Conservation (phyloP, 2,797 vertebrate species). For the Myotis vivesi region DNA sequence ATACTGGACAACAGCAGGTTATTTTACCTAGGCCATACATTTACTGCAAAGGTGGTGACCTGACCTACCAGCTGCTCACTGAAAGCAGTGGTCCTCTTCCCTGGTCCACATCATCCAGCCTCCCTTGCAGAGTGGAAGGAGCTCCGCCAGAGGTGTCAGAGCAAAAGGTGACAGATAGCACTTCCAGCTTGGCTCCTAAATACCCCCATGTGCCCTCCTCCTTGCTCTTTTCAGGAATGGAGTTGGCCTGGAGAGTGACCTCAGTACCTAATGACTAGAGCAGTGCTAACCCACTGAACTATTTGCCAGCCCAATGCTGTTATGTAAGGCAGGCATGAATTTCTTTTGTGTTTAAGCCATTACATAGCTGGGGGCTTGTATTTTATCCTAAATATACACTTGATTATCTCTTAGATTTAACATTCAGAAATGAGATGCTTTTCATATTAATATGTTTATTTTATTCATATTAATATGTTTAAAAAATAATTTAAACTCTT, state of each 20-base stretch:
- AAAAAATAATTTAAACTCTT: slow-evolving; percentile 13
- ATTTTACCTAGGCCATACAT: not conserved
- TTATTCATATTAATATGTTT: not conserved
- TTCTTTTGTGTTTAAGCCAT: not conserved
- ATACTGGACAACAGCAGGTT: not conserved
- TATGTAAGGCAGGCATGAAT: not conserved
- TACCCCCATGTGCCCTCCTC: not conserved
- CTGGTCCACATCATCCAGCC: not conserved
- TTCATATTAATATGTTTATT: slow-evolving; percentile 6
- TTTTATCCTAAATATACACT: not conserved
- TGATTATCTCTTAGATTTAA: slow-evolving; percentile 6
- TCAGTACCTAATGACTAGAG: not conserved
- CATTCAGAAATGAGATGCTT: slow-evolving; percentile 18
- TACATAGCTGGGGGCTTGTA: not conserved
- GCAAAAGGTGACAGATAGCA: not conserved
- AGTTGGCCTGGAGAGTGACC: not conserved
- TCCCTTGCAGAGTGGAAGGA: not conserved
- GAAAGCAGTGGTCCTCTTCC: not conserved
- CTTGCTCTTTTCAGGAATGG: not conserved
- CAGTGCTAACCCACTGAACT: not conserved
- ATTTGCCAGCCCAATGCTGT: not conserved
- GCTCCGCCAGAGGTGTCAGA: not conserved
- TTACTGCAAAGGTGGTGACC: not conserved
- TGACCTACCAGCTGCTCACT: not conserved
- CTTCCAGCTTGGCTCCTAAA: not conserved